A percentile compares a stretch with the other conserved stretches of the same genome.
Evolutionary conservation across 2,113 vertebrate genomes (phyloP).

Genomic region (Bungarus multicinctus): DNA sequence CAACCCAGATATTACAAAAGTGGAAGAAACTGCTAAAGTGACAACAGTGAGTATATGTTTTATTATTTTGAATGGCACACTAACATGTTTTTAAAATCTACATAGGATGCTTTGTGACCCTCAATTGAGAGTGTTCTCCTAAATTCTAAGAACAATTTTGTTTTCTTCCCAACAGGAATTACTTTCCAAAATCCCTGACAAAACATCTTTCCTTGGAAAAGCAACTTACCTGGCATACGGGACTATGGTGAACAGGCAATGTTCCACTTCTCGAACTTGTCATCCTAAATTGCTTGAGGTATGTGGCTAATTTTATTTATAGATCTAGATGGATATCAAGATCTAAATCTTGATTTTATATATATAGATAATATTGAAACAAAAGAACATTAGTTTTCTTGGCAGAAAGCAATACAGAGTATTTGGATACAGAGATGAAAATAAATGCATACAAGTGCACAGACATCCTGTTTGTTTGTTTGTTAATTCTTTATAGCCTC

Average conservation of each 20-base stretch:
- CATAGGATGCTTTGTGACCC: neutral
- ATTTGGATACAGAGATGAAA: neutral
- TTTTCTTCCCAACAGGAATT: constrained; percentile 66
- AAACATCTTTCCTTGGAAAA: constrained; percentile 55
- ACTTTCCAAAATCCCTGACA: constrained; percentile 60
- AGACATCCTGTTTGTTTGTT: neutral
- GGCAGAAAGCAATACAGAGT: neutral
- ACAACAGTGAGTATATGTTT: constrained; percentile 61
- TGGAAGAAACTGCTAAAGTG: constrained; percentile 59
- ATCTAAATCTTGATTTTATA: neutral
- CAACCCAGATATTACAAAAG: constrained; percentile 34
- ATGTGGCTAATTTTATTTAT: neutral
- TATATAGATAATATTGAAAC: neutral
- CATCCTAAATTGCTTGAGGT: constrained; percentile 77
- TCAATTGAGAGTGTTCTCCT: neutral
- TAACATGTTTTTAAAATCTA: neutral
- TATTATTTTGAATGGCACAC: neutral
- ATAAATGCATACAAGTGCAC: neutral
- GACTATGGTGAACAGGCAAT: constrained; percentile 76
- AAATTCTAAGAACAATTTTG: accelerated
- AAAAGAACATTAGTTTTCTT: neutral
- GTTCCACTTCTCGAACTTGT: constrained; percentile 65
- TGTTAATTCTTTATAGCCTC: constrained; percentile 67
- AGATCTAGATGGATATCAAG: neutral
- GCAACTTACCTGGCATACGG: constrained; percentile 76